Base-by-base conservation (phyloP, 2,797 vertebrate genomes). In the Halcyon leucocephala region DNA sequence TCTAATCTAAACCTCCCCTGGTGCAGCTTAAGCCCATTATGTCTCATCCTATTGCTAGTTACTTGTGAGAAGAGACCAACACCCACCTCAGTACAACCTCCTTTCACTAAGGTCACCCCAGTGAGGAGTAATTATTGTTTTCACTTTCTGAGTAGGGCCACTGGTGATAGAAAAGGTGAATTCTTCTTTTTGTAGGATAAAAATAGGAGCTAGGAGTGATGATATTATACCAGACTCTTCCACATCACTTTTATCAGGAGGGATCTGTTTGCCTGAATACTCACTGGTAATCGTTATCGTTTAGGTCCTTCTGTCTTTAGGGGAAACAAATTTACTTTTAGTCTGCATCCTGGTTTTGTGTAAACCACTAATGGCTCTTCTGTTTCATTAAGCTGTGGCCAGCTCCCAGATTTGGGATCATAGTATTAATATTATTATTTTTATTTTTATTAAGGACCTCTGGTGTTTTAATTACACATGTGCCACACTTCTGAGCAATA, bases 401-500 rank as follows among this genome's bases (percentile, higher is more conserved):
- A 65, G 29, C 33, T 24, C 37, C n/a, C 46, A 67, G 31, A 21
- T 65, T 37, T 74, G 37, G 39, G 24, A 31, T 55, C 7, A 3
- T 42, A 21, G 20, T 49, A 49, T 54, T 54, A 18, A 9, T 51
- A 46, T 26, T 57, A 14, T 69, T 81, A 12, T 21, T 51, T 12
- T 39, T 39, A 39, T 39, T 39, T 39, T 39, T 5, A 12, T 39
- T 39, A 37, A 29, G 19, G 35, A 66, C 31, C 48, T 73, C 20
- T 66, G 28, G 28, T 76, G 44, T 64, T 69, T 80, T 66, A 82
- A 12, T 80, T 51, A 4, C 14, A 7, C 11, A 1, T 4, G 25
- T 64, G 28, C 12, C 1, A 1, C 8, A 8, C 41, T 71, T 85
- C 22, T 39, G 24, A 49, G 48, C 0, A 1, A 22, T 66, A 1